Evolutionary conservation across 1,140 invertebrate genomes (phyloP).

Genomic region (Drosophila lini): DNA sequence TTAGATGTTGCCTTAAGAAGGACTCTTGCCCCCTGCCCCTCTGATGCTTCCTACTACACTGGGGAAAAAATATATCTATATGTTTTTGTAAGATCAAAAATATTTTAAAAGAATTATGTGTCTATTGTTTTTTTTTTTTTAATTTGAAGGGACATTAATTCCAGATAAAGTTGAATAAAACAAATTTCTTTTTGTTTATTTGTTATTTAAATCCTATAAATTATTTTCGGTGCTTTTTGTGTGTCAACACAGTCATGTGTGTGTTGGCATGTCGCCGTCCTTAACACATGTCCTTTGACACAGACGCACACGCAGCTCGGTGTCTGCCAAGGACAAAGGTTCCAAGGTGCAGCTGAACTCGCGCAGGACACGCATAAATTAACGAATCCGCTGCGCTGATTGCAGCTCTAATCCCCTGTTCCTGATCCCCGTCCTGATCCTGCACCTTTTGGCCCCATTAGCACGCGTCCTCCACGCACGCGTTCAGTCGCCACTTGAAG

Average conservation of each 20-base stretch:
- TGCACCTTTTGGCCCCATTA: conserved; percentile 81
- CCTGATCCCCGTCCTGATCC: conserved; percentile 33
- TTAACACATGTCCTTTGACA: conserved; percentile 76
- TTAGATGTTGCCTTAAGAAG: conserved; percentile 59
- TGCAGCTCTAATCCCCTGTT: conserved; percentile 34
- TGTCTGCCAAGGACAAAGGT: conserved; percentile 10
- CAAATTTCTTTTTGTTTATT: not conserved
- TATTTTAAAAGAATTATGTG: not conserved
- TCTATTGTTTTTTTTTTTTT: no score
- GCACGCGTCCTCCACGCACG: conserved; percentile 72
- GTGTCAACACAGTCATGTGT: conserved; percentile 81
- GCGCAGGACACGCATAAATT: conserved; percentile 77
- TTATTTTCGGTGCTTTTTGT: conserved; percentile 36
- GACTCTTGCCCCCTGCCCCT: conserved; percentile 12
- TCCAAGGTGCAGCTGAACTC: conserved; percentile 65
- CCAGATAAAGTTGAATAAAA: not conserved
- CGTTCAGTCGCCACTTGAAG: conserved; percentile 65
- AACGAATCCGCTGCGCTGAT: conserved; percentile 56
- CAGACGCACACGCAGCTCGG: conserved; percentile 29
- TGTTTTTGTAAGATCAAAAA: not conserved
- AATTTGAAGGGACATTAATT: no score
- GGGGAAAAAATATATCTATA: not conserved
- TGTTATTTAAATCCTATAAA: not conserved
- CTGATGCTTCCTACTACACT: conserved; percentile 5
- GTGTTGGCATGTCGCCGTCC: conserved; percentile 71